These are phyloP conservation scores for Archips crataeganus DNA, from an alignment of 2,888 invertebrate species.

Conservation along the genomic window DNA sequence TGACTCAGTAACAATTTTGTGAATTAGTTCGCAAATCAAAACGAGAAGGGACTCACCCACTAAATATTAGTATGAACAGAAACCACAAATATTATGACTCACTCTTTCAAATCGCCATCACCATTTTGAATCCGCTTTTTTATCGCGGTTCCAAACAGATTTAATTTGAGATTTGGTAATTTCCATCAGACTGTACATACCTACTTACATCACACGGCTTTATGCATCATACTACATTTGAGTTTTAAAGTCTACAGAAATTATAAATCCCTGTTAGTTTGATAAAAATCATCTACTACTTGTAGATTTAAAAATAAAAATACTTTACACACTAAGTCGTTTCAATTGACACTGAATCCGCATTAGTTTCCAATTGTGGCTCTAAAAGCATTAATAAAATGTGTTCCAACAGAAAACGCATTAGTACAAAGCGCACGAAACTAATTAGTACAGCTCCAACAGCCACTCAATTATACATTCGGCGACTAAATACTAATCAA, in stretches of 20 bases:
- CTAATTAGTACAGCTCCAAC: constrained; percentile 40
- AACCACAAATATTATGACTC: constrained; percentile 37
- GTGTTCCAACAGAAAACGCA: constrained; percentile 3
- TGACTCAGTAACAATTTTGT: constrained; percentile 35
- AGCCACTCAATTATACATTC: constrained; percentile 52
- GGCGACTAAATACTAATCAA: constrained; percentile 64
- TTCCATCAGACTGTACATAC: neutral
- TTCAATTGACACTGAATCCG: neutral
- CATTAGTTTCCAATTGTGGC: neutral
- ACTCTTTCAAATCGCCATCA: constrained; percentile 24
- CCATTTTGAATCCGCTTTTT: constrained; percentile 34
- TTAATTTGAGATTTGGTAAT: constrained; percentile 9
- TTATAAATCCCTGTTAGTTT: neutral
- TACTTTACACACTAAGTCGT: neutral
- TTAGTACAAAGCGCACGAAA: constrained; percentile 37
- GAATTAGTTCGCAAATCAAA: constrained; percentile 37
- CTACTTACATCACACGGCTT: neutral
- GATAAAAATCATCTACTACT: neutral
- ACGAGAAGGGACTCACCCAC: constrained; percentile 2
- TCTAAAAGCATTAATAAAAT: neutral
- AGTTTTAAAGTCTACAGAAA: neutral
- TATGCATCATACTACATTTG: constrained; percentile 2
- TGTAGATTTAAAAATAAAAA: neutral
- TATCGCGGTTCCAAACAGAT: constrained; percentile 5
- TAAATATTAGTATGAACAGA: constrained; percentile 29